Percentiles rank a stretch among this genome's conserved stretches.
phyloP scores from a whole-genome alignment of 2,113 vertebrate genomes.

The Aegotheles bennettii region DNA sequence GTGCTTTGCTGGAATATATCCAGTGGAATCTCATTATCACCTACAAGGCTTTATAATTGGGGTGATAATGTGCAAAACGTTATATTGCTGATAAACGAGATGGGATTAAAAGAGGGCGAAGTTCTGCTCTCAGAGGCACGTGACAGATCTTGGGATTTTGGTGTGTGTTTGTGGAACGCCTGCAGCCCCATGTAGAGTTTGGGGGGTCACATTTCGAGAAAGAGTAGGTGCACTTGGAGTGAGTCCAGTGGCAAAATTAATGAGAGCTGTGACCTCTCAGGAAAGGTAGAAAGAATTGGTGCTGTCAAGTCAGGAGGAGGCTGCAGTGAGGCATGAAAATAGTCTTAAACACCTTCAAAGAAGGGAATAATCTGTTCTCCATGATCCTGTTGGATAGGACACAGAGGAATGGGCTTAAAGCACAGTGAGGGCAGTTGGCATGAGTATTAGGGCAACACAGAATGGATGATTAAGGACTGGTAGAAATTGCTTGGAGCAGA shows the following conservation, averaged over 20 bases:
- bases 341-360: background rate
- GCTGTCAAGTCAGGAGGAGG: background rate
- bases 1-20: conserved; percentile 46
- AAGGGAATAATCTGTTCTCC: background rate
- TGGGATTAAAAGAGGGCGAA: background rate
- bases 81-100: conserved; percentile 4
- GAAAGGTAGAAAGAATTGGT: background rate
- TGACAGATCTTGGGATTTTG: background rate
- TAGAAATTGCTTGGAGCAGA: background rate
- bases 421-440: rapidly evolving
- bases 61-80: conserved; percentile 37
- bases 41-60: conserved; percentile 45
- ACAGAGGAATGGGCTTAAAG: background rate
- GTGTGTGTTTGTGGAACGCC: background rate
- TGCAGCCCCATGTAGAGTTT: background rate
- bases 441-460: background rate
- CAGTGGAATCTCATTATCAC: conserved; percentile 64
- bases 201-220: background rate
- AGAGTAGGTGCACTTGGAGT: background rate
- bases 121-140: background rate
- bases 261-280: background rate
- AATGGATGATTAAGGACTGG: background rate
- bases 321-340: conserved; percentile 22
- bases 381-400: background rate
- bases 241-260: background rate